Evolutionary conservation across 1,140 invertebrate species (phyloP).

Genomic region (Drosophila azteca): DNA sequence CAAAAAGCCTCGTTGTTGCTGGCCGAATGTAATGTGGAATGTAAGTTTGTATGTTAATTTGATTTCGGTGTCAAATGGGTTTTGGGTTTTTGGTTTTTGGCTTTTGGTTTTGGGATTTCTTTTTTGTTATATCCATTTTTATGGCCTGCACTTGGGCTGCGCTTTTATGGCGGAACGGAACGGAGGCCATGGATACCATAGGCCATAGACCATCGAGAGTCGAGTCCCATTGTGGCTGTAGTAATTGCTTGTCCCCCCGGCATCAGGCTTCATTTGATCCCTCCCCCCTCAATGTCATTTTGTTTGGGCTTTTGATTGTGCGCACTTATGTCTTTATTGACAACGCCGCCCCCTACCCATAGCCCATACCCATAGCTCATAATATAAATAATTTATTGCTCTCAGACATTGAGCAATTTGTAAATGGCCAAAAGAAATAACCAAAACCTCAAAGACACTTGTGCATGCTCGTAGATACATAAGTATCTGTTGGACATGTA

Average conservation of each 20-base stretch:
- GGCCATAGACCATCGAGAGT: background rate
- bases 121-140: conserved; percentile 53
- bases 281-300: conserved; percentile 47
- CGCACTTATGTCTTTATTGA: conserved; percentile 79
- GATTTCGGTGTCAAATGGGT: conserved; percentile 76
- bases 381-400: conserved; percentile 74
- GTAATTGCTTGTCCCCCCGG: conserved; percentile 34
- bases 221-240: conserved; percentile 23
- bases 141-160: conserved; percentile 69
- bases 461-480: background rate
- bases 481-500: conserved; percentile 7
- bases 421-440: conserved; percentile 62
- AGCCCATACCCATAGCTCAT: conserved; percentile 24
- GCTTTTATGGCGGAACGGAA: conserved; percentile 52
- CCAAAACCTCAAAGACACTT: conserved; percentile 18
- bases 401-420: conserved; percentile 68
- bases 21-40: conserved; percentile 33
- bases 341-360: conserved; percentile 51
- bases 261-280: background rate
- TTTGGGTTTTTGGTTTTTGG: conserved; percentile 16
- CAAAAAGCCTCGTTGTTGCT: conserved; percentile 41
- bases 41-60: conserved; percentile 79
- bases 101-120: conserved; percentile 6
- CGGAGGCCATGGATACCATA: too few relatives aligned
- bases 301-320: conserved; percentile 71